These are phyloP conservation scores for Lophotis ruficrista DNA, from an alignment of 2,113 vertebrate genomes.

Conservation along the genomic window DNA sequence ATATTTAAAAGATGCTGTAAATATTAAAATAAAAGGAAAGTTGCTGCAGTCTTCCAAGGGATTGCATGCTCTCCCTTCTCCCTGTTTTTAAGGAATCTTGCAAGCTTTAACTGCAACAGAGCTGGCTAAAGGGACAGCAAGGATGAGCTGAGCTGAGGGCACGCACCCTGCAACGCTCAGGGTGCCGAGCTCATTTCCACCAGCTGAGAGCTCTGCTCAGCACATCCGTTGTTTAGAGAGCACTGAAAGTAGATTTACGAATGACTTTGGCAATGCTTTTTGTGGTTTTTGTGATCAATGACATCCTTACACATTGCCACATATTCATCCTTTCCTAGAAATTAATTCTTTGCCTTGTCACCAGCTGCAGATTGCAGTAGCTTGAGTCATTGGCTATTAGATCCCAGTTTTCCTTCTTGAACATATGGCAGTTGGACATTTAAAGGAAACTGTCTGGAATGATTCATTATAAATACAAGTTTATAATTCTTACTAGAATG, in stretches of 20 bases:
- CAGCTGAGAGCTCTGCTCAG: not conserved
- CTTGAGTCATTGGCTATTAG: slow-evolving; percentile 1
- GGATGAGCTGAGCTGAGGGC: not conserved
- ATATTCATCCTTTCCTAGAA: slow-evolving; percentile 32
- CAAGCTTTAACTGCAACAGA: not conserved
- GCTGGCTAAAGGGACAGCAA: not conserved
- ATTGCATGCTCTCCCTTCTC: not conserved
- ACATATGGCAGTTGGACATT: not conserved
- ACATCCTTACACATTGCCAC: not conserved
- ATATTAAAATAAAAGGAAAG: not conserved
- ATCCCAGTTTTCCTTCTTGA: not conserved
- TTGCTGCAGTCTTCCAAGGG: not conserved
- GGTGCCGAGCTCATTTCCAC: not conserved
- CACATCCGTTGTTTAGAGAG: not conserved
- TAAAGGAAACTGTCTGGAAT: slow-evolving; percentile 2
- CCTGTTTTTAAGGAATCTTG: not conserved
- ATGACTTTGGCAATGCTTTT: not conserved
- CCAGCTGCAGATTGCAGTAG: not conserved
- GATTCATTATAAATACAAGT: slow-evolving; percentile 9
- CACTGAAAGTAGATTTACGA: not conserved
- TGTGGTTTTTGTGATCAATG: not conserved
- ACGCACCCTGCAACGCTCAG: not conserved
- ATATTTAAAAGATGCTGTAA: not conserved
- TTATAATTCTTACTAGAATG: not conserved
- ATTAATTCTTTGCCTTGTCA: not conserved